A percentile compares a stretch with the other conserved stretches of the same genome.
These are phyloP conservation scores for Gila orcuttii DNA, from an alignment of 2,113 vertebrate species.

Conservation along the genomic window DNA sequence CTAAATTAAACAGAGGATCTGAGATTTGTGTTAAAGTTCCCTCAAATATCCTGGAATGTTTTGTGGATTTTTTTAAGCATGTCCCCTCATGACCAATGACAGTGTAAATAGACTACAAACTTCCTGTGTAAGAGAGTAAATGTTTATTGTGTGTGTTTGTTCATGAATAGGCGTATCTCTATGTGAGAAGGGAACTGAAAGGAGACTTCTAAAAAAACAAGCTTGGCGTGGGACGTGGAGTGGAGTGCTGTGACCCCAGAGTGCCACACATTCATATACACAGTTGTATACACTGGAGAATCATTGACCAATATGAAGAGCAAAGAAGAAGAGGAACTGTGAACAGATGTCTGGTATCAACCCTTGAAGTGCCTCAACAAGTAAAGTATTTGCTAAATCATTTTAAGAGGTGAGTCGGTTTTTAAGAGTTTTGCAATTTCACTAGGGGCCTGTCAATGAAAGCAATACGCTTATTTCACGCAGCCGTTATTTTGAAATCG, in stretches of 20 bases:
- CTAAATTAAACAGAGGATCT: background rate
- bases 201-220: constrained; percentile 49
- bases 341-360: constrained; percentile 37
- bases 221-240: constrained; percentile 47
- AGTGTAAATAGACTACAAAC: constrained; percentile 49
- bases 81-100: constrained; percentile 1
- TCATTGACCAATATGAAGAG: constrained; percentile 31
- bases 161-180: constrained; percentile 32
- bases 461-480: too few species aligned
- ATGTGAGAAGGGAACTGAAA: constrained; percentile 33
- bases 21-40: background rate
- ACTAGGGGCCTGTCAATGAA: background rate
- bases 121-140: constrained; percentile 50
- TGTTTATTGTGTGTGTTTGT: constrained; percentile 46
- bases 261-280: constrained; percentile 44
- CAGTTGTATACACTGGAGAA: constrained; percentile 27
- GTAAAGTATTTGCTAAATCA: background rate
- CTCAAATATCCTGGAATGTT: background rate
- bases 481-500: too few species aligned
- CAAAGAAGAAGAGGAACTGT: constrained; percentile 29
- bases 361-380: background rate
- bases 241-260: constrained; percentile 44
- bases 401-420: background rate
- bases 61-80: constrained; percentile 12
- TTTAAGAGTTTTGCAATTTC: too few species aligned